Percentiles rank a stretch among this genome's conserved stretches.
phyloP scores from a whole-genome alignment of 2,113 vertebrate species.

The Arvicanthis niloticus region DNA sequence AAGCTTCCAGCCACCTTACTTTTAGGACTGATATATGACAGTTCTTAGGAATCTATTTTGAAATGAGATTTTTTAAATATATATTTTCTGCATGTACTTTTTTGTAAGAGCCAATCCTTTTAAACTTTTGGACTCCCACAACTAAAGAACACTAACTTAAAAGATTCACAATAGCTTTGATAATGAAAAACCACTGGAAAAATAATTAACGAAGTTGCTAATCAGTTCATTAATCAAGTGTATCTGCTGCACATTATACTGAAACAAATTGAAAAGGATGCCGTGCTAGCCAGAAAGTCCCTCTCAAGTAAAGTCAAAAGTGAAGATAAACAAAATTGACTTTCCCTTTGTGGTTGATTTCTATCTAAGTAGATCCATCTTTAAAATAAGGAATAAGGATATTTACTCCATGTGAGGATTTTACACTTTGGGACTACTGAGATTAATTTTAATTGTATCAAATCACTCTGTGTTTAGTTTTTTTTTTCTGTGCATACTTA shows the following conservation, averaged over 20 bases:
- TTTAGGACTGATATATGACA: slow-evolving; percentile 46
- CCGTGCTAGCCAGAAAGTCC: slow-evolving; percentile 63
- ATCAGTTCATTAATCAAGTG: slow-evolving; percentile 79
- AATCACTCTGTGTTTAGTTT: slow-evolving; percentile 28
- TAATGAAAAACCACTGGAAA: slow-evolving; percentile 69
- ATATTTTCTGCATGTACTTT: slow-evolving; percentile 23
- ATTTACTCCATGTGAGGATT: slow-evolving; percentile 23
- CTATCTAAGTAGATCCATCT: slow-evolving; percentile 65
- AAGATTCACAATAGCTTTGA: slow-evolving; percentile 47
- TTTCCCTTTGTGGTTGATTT: slow-evolving; percentile 77
- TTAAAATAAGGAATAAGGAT: slow-evolving; percentile 57
- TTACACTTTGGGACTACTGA: neutral
- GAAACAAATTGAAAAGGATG: slow-evolving; percentile 73
- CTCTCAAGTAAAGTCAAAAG: slow-evolving; percentile 74
- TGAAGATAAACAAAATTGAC: slow-evolving; percentile 79
- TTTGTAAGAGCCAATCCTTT: slow-evolving; percentile 26
- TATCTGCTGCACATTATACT: slow-evolving; percentile 67
- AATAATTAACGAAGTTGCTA: slow-evolving; percentile 76
- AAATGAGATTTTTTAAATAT: slow-evolving; percentile 19
- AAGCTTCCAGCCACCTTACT: neutral
- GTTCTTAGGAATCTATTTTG: slow-evolving; percentile 43
- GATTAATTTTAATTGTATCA: slow-evolving; percentile 45
- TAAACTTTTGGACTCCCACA: slow-evolving; percentile 40
- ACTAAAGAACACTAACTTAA: slow-evolving; percentile 47
- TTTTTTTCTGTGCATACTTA: no score